phyloP scores from a whole-genome alignment of 2,888 invertebrate species.

The Incurvaria masculella region DNA sequence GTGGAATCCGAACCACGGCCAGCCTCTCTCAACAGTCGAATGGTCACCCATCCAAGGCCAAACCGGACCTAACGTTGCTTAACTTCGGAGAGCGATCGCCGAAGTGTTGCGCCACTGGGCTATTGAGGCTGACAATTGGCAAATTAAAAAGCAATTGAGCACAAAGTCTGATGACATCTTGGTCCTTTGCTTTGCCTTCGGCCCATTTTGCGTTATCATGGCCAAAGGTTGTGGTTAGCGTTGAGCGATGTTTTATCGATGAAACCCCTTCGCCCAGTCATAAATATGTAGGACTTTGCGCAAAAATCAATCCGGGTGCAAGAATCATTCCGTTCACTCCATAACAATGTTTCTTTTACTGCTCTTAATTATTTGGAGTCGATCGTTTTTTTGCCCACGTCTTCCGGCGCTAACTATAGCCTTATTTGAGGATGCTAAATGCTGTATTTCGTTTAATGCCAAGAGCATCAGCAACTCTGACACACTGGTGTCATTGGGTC shows the following conservation, averaged over 20 bases:
- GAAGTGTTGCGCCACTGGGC: no score
- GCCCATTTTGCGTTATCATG: conserved; percentile 2
- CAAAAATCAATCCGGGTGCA: conserved; percentile 2
- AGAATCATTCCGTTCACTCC: conserved; percentile 5
- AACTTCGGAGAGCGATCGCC: no score
- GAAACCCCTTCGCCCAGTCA: conserved; percentile 12
- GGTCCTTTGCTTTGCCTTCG: conserved; percentile 2
- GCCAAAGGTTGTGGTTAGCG: conserved; percentile 8
- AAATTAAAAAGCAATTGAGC: conserved; percentile 1
- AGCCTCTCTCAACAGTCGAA: no score
- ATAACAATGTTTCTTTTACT: conserved; percentile 5
- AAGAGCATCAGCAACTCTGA: conserved; percentile 17
- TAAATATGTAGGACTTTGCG: conserved; percentile 4
- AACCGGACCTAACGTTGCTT: no score
- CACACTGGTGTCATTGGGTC: no score
- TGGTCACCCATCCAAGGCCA: no score
- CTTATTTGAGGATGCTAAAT: conserved; percentile 14
- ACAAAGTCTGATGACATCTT: not conserved
- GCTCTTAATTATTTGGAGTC: conserved; percentile 8
- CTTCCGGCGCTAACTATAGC: conserved; percentile 9
- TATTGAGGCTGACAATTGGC: no score
- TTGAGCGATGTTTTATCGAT: conserved; percentile 15
- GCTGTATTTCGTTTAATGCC: conserved; percentile 14
- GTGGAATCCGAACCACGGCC: no score
- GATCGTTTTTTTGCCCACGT: conserved; percentile 5